Evolutionary conservation across 1,140 invertebrate genomes (phyloP), one percentile per base, ranked within the genome.

Genomic region (Ptiloglossa arizonensis): DNA sequence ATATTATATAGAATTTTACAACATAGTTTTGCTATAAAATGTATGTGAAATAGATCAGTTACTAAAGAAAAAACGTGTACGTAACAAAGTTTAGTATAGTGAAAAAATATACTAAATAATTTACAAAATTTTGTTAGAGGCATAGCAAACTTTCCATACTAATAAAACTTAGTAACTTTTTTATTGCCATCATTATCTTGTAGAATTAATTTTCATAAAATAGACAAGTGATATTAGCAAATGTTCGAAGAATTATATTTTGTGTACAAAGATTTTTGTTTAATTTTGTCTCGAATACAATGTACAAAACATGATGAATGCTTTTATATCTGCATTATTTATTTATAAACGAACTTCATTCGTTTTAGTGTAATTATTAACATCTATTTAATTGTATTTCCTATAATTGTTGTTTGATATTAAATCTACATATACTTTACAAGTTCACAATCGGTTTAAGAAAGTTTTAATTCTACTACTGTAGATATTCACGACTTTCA

Each of bases 291-390:
- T 22, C 9, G 29, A 32, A 29, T 32, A 64, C 41, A 48, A n/a
- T 48, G 46, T 66, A 29, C 1, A 41, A 35, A 44, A 50, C 5
- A 15, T 24, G 4, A 9, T 27, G 22, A 50, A n/a, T 27, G 13
- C n/a, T 15, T 32, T 48, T 13, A 19, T 9, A 5, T 17, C 15
- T n/a, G 1, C 17, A 4, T 24, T 19, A 15, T 60, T 46, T 35
- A 52, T 52, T 35, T n/a, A 9, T 19, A 22, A 59, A 35, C 27
- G n/a, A 27, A 38, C 19, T 32, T 73, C n/a, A 15, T 66, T 73
- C n/a, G 13, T 54, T 64, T 44, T 38, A 38, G 22, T 41, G 6
- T n/a, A 41, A 29, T 50, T 38, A 62, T 29, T 32, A 4, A 15
- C 17, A 15, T 74, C 24, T 19, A 15, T 50, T 27, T 17, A 0